Evolutionary conservation across 2,797 vertebrate genomes (phyloP).

Genomic region (Mormyrus hasselquistii): DNA sequence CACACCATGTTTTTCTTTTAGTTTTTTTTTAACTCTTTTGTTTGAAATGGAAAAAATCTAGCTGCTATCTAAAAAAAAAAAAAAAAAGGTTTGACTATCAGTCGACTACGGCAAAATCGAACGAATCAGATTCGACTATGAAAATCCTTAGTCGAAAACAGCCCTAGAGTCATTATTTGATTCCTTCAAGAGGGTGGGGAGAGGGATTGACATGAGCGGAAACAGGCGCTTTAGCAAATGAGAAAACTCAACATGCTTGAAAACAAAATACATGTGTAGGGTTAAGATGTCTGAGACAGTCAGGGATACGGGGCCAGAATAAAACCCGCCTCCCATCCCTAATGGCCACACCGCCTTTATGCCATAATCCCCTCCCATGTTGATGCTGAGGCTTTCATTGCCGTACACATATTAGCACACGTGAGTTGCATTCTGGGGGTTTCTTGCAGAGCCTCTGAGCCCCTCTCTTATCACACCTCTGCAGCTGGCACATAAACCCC

Average conservation of each 20-base stretch:
- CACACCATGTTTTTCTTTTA: no score
- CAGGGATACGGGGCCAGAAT: not conserved
- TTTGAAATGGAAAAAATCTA: no score
- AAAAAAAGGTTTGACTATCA: no score
- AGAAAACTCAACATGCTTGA: not conserved
- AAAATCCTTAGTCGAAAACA: no score
- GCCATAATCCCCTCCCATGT: not conserved
- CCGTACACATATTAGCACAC: not conserved
- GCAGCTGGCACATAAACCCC: not conserved
- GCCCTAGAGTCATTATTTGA: not conserved
- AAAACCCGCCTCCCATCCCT: not conserved
- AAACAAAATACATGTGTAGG: not conserved
- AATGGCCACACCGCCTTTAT: not conserved
- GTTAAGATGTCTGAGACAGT: not conserved
- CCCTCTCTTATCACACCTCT: constrained; percentile 9
- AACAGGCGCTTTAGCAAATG: not conserved
- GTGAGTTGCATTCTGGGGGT: not conserved
- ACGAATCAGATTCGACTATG: no score
- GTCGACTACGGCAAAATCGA: no score
- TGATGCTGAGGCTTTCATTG: not conserved
- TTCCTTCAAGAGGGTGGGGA: not conserved
- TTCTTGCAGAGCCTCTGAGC: not conserved
- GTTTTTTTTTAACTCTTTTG: no score
- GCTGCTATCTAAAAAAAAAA: no score
- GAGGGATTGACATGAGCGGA: not conserved